Evolutionary conservation across 2,113 vertebrate genomes (phyloP).

Genomic region (Vireo altiloquus): DNA sequence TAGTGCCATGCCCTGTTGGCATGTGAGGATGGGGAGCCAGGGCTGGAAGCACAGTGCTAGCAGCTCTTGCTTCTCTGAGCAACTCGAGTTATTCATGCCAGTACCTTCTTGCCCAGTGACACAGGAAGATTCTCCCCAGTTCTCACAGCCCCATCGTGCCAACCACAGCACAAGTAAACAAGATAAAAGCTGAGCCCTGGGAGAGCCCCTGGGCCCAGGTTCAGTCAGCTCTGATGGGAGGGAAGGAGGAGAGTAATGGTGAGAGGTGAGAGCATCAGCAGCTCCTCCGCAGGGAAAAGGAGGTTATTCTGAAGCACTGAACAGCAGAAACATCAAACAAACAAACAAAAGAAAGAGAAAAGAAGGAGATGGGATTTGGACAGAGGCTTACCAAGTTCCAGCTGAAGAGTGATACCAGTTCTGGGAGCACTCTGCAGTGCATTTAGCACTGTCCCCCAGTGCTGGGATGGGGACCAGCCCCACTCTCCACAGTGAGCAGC

Average conservation of each 20-base stretch:
- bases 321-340: neutral
- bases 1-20: neutral
- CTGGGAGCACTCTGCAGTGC: neutral
- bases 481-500: neutral
- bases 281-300: rapidly evolving
- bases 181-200: neutral
- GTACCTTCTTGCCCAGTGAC: neutral
- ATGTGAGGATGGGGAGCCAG: neutral
- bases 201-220: neutral
- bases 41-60: rapidly evolving
- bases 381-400: neutral
- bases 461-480: neutral
- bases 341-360: neutral
- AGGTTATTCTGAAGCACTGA: neutral
- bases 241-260: neutral
- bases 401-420: rapidly evolving
- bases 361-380: neutral
- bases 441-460: neutral
- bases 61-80: neutral
- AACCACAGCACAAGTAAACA: neutral
- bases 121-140: neutral
- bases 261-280: neutral
- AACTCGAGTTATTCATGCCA: rapidly evolving
- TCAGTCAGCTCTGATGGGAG: rapidly evolving
- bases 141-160: neutral